Percentiles rank a stretch among this genome's conserved stretches.
These are phyloP conservation scores for Allygus modestus DNA, from an alignment of 2,888 invertebrate species.

Conservation along the genomic window DNA sequence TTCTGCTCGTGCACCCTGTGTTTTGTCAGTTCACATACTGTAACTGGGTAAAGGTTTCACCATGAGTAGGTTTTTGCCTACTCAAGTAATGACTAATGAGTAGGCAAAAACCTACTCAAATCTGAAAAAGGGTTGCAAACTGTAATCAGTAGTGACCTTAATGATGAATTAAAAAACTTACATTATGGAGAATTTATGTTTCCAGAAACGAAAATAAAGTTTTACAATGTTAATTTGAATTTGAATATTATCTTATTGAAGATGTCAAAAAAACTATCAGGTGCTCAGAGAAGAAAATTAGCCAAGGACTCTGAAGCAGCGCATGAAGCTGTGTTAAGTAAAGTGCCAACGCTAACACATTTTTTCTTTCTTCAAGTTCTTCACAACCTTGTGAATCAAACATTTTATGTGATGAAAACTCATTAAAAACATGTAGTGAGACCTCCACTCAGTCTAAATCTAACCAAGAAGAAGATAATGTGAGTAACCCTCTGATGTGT, in stretches of 20 bases:
- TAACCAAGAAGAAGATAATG: background rate
- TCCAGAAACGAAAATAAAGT: background rate
- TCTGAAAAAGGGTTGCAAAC: background rate
- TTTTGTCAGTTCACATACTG: too few species aligned
- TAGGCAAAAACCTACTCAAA: too few species aligned
- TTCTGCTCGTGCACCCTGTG: too few species aligned
- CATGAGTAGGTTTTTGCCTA: too few species aligned
- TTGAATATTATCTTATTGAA: background rate
- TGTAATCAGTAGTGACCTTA: background rate
- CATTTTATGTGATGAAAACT: background rate
- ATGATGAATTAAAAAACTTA: background rate
- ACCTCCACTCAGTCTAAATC: background rate
- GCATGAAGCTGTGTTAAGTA: conserved; percentile 6
- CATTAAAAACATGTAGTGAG: conserved; percentile 14
- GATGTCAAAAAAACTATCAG: conserved; percentile 50
- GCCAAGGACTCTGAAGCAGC: conserved; percentile 5
- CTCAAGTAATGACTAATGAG: background rate
- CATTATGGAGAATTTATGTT: background rate
- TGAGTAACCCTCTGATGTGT: background rate
- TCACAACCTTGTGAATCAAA: background rate
- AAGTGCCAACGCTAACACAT: conserved; percentile 44
- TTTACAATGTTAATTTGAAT: background rate
- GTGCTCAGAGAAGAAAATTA: conserved; percentile 40
- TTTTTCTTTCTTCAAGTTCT: conserved; percentile 17
- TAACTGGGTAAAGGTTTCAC: too few species aligned